Base-by-base conservation (phyloP, 2,888 invertebrate genomes). In the Asteroscopus sphinx region DNA sequence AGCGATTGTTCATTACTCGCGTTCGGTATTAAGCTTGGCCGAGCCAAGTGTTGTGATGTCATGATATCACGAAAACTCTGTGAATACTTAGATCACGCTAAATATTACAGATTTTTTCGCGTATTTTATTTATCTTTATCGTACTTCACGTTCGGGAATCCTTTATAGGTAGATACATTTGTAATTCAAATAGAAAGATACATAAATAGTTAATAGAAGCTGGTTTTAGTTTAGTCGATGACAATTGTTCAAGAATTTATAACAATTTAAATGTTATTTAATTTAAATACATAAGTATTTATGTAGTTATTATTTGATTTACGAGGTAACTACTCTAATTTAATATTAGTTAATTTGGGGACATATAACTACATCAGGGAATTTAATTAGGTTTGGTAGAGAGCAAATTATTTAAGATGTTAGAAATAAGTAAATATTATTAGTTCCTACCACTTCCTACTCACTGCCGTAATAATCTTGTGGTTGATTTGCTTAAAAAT, bases 21-120 rank as follows among this genome's bases (percentile, higher is more conserved):
- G 1, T 21, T 37, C 33, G 30, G 7, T 16, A 8, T 12, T n/a
- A 37, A 37, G 35, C 57, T 69, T 69, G 65, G 64, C 15, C n/a
- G 36, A 9, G 55, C 61, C 59, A 75, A 62, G 64, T 53, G 59
- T 35, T 70, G 53, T 53, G 52, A 62, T 63, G 47, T 51, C 32
- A 15, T 12, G 13, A 36, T 32, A 5, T 30, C 28, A 33, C 41
- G 21, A 36, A 59, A 57, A 41, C 47, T 65, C 64, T 75, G 73
- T 55, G 13, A 36, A 59, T 62, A 69, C 28, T 73, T 75, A 76
- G 67, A 57, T 45, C n/a, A 32, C 40, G 49, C 75, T 75, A 75
- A 65, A 51, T 65, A 57, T 53, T 42, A 61, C 70, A 76, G 65
- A 63, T 16, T 39, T 51, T 46, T 56, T 51, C 53, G 28, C 7